These are phyloP conservation scores for Parasteatoda lunata DNA, from an alignment of 2,888 invertebrate species.

Conservation along the genomic window DNA sequence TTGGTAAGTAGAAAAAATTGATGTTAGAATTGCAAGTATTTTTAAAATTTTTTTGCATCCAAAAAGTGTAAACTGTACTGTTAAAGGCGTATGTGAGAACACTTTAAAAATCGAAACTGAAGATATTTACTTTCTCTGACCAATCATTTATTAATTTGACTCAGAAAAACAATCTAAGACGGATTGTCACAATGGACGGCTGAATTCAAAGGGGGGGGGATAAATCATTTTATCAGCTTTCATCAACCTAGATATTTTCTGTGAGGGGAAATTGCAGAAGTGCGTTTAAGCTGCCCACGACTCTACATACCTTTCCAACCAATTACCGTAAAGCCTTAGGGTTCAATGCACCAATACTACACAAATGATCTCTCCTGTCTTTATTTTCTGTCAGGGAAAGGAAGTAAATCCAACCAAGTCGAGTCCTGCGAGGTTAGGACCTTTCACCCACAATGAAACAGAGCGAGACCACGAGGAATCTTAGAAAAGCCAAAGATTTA, in stretches of 20 bases:
- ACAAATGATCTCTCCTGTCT: not conserved
- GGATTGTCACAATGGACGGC: too few relatives aligned
- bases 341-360: slow-evolving; percentile 26
- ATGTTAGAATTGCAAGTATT: too few relatives aligned
- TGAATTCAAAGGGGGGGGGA: not conserved
- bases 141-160: too few relatives aligned
- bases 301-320: not conserved
- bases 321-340: not conserved
- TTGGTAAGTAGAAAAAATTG: too few relatives aligned
- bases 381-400: not conserved
- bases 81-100: too few relatives aligned
- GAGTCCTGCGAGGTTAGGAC: slow-evolving; percentile 20
- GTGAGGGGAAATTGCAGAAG: not conserved
- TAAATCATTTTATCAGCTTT: slow-evolving; percentile 22
- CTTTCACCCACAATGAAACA: slow-evolving; percentile 28
- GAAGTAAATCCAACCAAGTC: slow-evolving; percentile 27
- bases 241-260: slow-evolving; percentile 35
- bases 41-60: too few relatives aligned
- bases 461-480: slow-evolving; percentile 39
- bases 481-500: not conserved
- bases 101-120: too few relatives aligned
- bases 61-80: too few relatives aligned
- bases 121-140: too few relatives aligned
- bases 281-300: not conserved
- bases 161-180: too few relatives aligned